A percentile compares a stretch with the other conserved stretches of the same genome.
Evolutionary conservation across 1,140 invertebrate species (phyloP).

Genomic region (Leptinotarsa lineolata): DNA sequence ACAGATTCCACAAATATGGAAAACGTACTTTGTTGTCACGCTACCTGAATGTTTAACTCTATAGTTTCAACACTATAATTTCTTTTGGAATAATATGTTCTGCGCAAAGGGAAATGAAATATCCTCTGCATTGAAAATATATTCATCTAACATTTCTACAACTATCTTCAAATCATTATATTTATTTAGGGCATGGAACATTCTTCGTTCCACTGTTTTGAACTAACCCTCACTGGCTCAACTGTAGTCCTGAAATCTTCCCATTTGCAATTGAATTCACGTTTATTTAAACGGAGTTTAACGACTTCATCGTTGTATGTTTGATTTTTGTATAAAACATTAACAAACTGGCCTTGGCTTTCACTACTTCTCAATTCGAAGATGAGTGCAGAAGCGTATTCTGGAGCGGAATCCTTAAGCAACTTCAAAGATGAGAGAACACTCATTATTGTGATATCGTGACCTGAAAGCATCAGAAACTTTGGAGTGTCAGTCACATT

Average conservation of each 20-base stretch:
- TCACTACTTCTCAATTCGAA: constrained; percentile 66
- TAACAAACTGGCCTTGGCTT: constrained; percentile 22
- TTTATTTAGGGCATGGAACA: constrained; percentile 28
- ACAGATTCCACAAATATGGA: too few species aligned
- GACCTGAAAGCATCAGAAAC: constrained; percentile 76
- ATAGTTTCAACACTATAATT: too few species aligned
- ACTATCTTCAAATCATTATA: too few species aligned
- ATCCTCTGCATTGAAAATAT: too few species aligned
- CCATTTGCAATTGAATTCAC: constrained; percentile 63
- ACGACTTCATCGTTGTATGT: constrained; percentile 54
- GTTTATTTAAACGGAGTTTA: constrained; percentile 62
- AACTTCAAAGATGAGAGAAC: constrained; percentile 73
- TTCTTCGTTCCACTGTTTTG: constrained; percentile 44
- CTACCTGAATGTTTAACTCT: too few species aligned
- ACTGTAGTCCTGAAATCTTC: constrained; percentile 58
- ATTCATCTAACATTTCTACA: too few species aligned
- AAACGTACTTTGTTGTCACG: too few species aligned
- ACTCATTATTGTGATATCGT: constrained; percentile 81
- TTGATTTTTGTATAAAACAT: constrained; percentile 66
- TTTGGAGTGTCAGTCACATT: constrained; percentile 56
- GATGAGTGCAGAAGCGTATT: constrained; percentile 72
- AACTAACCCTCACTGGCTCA: constrained; percentile 37
- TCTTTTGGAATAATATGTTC: too few species aligned
- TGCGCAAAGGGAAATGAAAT: too few species aligned
- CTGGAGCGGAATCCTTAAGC: constrained; percentile 74